Conservation (phyloP, 2,797 vertebrate genomes). For the Xenopus petersii region DNA sequence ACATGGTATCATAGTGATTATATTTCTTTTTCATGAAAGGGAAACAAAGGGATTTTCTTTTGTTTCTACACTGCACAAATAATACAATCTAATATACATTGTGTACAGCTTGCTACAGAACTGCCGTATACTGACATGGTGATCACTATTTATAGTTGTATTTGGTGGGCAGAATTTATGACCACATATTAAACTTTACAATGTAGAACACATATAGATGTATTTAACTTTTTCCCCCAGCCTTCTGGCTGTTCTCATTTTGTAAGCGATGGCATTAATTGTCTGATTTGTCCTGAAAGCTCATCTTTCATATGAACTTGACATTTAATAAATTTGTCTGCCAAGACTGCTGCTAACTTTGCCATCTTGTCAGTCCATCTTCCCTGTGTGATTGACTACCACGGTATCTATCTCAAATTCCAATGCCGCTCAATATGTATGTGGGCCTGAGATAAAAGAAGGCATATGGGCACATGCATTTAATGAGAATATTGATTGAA, state of each 20-base stretch:
- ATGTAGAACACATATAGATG: too few species aligned
- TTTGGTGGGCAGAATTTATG: too few species aligned
- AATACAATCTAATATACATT: too few species aligned
- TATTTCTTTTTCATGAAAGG: too few species aligned
- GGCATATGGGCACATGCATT: background rate
- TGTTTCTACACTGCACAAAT: too few species aligned
- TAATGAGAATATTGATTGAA: slow-evolving; percentile 10
- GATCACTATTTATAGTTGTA: too few species aligned
- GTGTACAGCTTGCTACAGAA: too few species aligned
- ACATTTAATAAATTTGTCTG: slow-evolving; percentile 29
- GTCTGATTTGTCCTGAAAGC: slow-evolving; percentile 15
- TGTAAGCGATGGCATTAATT: slow-evolving; percentile 3
- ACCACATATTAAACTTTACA: too few species aligned
- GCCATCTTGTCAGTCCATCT: slow-evolving; percentile 30
- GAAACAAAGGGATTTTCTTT: too few species aligned
- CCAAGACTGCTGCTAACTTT: slow-evolving; percentile 3
- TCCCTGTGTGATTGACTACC: slow-evolving; percentile 22
- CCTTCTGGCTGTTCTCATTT: background rate
- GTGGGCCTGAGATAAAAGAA: slow-evolving; percentile 17
- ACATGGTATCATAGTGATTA: too few species aligned
- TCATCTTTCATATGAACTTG: slow-evolving; percentile 24
- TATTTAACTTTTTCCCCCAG: too few species aligned
- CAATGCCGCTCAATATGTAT: slow-evolving; percentile 5
- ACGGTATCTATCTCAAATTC: background rate
- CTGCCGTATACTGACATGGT: too few species aligned